phyloP scores from a whole-genome alignment of 2,888 invertebrate species.

The Drosophila eohydei region DNA sequence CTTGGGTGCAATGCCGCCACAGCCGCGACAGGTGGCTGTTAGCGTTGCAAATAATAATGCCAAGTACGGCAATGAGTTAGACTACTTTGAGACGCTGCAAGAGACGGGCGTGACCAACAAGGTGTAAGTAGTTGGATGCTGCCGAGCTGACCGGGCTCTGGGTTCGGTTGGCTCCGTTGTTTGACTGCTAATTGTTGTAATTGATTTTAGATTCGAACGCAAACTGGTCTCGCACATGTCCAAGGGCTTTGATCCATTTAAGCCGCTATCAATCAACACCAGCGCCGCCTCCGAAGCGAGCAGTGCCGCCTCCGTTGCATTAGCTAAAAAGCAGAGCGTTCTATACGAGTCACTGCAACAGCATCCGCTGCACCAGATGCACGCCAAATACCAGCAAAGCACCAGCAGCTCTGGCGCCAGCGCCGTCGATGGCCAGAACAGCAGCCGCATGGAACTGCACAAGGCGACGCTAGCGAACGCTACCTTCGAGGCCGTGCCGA shows the following conservation, averaged over 20 bases:
- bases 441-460: constrained; percentile 83
- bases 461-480: constrained; percentile 82
- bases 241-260: constrained; percentile 84
- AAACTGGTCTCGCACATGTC: constrained; percentile 83
- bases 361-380: constrained; percentile 80
- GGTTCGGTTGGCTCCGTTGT: too few species aligned
- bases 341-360: constrained; percentile 82
- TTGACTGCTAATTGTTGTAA: background rate
- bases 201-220: constrained; percentile 77
- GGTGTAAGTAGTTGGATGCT: constrained; percentile 74
- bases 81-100: constrained; percentile 83
- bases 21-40: constrained; percentile 60
- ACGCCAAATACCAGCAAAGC: constrained; percentile 61
- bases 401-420: constrained; percentile 45
- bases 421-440: constrained; percentile 80
- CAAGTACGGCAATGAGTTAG: constrained; percentile 82
- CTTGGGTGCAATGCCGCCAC: constrained; percentile 49
- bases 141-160: background rate
- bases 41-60: constrained; percentile 56
- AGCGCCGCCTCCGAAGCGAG: constrained; percentile 57
- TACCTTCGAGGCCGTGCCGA: constrained; percentile 74
- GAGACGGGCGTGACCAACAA: constrained; percentile 84
- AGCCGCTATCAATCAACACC: constrained; percentile 83
- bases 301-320: constrained; percentile 19
- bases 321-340: constrained; percentile 75